phyloP scores from a whole-genome alignment of 2,113 vertebrate species.

The Pao palembangensis region DNA sequence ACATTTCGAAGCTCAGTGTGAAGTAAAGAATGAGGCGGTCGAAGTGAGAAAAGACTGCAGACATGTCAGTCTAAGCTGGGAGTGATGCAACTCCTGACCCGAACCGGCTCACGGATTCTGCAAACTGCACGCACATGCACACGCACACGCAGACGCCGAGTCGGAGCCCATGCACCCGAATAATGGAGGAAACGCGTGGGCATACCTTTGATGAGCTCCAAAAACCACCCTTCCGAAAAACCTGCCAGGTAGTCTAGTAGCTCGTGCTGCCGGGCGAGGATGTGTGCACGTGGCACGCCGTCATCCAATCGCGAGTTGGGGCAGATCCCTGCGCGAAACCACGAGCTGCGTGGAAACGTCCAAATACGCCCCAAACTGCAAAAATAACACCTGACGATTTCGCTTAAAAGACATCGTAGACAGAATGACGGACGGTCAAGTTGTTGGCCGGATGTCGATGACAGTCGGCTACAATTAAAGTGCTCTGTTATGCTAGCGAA shows the following conservation, averaged over 20 bases:
- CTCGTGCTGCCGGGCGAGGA: slow-evolving; percentile 11
- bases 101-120: not conserved
- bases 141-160: not conserved
- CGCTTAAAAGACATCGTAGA: not conserved
- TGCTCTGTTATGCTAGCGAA: not conserved
- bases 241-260: slow-evolving; percentile 24
- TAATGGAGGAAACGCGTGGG: not conserved
- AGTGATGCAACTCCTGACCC: slow-evolving; percentile 54
- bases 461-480: too few relatives aligned
- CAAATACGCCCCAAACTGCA: not conserved
- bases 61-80: slow-evolving; percentile 17
- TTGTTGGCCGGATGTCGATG: too few relatives aligned
- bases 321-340: slow-evolving; percentile 31
- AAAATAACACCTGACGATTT: not conserved
- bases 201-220: slow-evolving; percentile 36
- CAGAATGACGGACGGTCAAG: too few relatives aligned
- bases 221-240: not conserved
- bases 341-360: not conserved
- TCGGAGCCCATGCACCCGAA: not conserved
- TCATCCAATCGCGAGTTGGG: slow-evolving; percentile 63
- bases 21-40: not conserved
- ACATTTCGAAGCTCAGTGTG: not conserved
- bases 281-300: slow-evolving; percentile 64
- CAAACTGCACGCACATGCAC: not conserved
- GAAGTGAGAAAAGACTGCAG: not conserved